phyloP scores from a whole-genome alignment of 2,797 vertebrate species.

The Caiman crocodilus region DNA sequence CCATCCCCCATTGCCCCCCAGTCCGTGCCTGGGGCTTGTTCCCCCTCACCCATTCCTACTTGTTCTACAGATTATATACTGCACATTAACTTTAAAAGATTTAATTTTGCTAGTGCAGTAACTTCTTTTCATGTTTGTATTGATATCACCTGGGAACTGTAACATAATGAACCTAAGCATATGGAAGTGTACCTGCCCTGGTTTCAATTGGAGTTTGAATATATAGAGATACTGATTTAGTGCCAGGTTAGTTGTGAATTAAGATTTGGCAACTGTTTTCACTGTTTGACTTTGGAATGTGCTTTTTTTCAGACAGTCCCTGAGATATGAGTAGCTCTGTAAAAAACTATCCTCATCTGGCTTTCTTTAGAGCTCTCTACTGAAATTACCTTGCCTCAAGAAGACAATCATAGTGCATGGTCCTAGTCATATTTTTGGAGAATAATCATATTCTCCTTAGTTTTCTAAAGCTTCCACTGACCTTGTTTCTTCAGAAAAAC shows the following conservation, averaged over 20 bases:
- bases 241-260: neutral
- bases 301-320: neutral
- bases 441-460: neutral
- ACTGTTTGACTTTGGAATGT: neutral
- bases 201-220: neutral
- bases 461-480: neutral
- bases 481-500: neutral
- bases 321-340: neutral
- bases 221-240: neutral
- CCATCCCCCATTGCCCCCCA: too few relatives aligned
- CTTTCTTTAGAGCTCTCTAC: neutral
- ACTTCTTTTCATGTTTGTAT: too few relatives aligned
- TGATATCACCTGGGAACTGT: too few relatives aligned
- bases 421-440: neutral
- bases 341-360: neutral
- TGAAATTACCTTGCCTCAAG: neutral
- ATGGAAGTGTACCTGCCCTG: too few relatives aligned
- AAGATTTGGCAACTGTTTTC: neutral
- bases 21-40: too few relatives aligned
- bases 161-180: neutral
- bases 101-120: too few relatives aligned
- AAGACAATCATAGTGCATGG: neutral
- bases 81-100: too few relatives aligned
- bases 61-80: too few relatives aligned
- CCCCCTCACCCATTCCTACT: too few relatives aligned